A percentile compares a stretch with the other conserved stretches of the same genome.
Evolutionary conservation across 1,140 invertebrate species (phyloP).

Genomic region (Leptinotarsa lineolata): DNA sequence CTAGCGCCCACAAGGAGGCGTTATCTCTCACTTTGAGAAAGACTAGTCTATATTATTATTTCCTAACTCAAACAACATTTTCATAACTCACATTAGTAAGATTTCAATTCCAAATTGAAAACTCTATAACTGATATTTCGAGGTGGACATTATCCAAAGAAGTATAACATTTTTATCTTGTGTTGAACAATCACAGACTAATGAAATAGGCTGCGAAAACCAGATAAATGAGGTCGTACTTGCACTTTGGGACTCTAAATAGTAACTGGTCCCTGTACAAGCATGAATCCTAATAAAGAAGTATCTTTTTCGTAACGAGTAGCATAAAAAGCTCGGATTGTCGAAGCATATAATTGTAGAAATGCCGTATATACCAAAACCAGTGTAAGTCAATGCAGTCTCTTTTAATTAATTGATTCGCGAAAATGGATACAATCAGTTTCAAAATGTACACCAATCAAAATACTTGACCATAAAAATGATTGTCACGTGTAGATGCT

Average conservation of each 20-base stretch:
- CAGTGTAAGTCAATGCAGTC: conserved; percentile 28
- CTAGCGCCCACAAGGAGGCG: too few species aligned
- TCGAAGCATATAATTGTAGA: conserved; percentile 27
- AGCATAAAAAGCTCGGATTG: conserved; percentile 22
- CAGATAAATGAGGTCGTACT: background rate
- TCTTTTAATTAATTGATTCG: conserved; percentile 35
- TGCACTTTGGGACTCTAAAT: background rate
- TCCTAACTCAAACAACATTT: too few species aligned
- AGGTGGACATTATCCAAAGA: too few species aligned
- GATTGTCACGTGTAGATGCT: conserved; percentile 30
- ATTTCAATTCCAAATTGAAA: too few species aligned
- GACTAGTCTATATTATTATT: too few species aligned
- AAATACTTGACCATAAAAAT: conserved; percentile 35
- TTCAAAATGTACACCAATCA: conserved; percentile 35
- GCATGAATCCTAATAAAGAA: conserved; percentile 29
- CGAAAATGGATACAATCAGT: conserved; percentile 39
- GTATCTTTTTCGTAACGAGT: conserved; percentile 23
- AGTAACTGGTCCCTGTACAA: conserved; percentile 4
- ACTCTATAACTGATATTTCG: too few species aligned
- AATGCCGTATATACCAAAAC: conserved; percentile 31
- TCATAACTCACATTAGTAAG: too few species aligned
- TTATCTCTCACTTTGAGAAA: too few species aligned
- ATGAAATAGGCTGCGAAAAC: background rate
- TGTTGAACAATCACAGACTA: background rate
- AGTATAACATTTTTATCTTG: background rate